Percentiles rank a stretch among this genome's conserved stretches.
These are phyloP conservation scores for Oreochromis tanganicae DNA, from an alignment of 2,113 vertebrate genomes.

Conservation along the genomic window DNA sequence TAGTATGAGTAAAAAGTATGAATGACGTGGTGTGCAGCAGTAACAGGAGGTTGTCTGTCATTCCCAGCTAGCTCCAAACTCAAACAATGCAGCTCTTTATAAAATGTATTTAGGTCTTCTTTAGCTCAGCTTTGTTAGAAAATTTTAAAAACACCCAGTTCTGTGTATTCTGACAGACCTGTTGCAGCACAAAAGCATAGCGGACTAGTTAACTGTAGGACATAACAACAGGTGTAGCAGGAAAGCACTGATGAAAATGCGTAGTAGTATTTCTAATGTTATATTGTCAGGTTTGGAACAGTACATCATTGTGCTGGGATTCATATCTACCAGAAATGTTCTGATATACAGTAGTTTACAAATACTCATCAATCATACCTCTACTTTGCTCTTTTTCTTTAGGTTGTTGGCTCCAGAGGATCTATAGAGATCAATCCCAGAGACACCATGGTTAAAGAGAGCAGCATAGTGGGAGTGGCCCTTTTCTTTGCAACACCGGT, in stretches of 20 bases:
- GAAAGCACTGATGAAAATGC: rapidly evolving
- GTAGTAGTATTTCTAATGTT: neutral
- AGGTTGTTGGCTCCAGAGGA: conserved; percentile 87
- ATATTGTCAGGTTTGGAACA: neutral
- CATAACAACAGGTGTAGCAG: neutral
- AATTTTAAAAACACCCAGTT: neutral
- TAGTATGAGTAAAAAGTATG: neutral
- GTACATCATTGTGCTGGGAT: neutral
- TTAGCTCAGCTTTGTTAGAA: neutral
- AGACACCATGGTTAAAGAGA: conserved; percentile 84
- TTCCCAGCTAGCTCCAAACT: neutral
- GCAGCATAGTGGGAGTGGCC: conserved; percentile 79
- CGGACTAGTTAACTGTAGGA: neutral
- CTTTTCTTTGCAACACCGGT: conserved; percentile 77
- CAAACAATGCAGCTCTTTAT: neutral
- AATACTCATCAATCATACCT: neutral
- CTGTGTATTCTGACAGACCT: neutral
- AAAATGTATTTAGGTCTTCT: neutral
- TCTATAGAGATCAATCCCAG: conserved; percentile 84
- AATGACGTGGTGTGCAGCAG: neutral
- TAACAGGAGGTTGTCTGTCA: neutral
- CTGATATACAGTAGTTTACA: neutral
- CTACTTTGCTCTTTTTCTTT: neutral
- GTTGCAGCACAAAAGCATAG: neutral
- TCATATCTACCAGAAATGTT: neutral